Percentiles rank a stretch among this genome's conserved stretches.
These are phyloP conservation scores for Drosophila neotestacea DNA, from an alignment of 2,888 invertebrate genomes.

Conservation along the genomic window DNA sequence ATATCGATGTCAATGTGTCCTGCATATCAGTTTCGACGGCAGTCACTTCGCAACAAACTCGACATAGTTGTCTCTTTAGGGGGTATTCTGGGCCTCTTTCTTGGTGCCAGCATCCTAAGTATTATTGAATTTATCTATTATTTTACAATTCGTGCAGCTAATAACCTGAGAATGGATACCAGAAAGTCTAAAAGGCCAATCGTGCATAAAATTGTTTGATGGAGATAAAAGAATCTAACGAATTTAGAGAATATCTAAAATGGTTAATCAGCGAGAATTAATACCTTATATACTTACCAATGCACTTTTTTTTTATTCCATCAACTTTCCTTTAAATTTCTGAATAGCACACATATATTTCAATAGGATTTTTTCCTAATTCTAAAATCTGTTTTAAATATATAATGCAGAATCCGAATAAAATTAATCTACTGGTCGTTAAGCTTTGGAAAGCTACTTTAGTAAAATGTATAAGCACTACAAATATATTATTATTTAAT, in stretches of 20 bases:
- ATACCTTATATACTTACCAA: no score
- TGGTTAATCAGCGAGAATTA: no score
- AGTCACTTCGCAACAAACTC: slow-evolving; percentile 84
- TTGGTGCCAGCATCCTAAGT: slow-evolving; percentile 88
- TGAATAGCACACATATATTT: not conserved
- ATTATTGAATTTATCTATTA: slow-evolving; percentile 87
- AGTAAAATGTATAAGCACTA: not conserved
- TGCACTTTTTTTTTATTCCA: no score
- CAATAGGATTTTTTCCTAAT: no score
- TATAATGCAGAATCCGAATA: not conserved
- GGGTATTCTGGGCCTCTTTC: slow-evolving; percentile 87
- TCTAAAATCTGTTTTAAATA: not conserved
- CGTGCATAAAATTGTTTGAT: not conserved
- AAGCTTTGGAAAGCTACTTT: not conserved
- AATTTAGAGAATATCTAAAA: no score
- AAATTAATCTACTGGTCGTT: no score
- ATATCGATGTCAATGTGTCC: slow-evolving; percentile 82
- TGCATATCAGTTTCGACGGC: slow-evolving; percentile 85
- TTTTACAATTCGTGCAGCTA: slow-evolving; percentile 84
- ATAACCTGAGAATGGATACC: slow-evolving; percentile 38
- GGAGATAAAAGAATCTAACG: not conserved
- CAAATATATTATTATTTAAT: not conserved
- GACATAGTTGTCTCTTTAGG: slow-evolving; percentile 87
- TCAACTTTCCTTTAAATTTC: not conserved
- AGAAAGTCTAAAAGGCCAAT: not conserved